Evolutionary conservation across 2,888 invertebrate genomes (phyloP), one percentile per base, ranked within the genome.

Genomic region (Rhodophaea formosa): DNA sequence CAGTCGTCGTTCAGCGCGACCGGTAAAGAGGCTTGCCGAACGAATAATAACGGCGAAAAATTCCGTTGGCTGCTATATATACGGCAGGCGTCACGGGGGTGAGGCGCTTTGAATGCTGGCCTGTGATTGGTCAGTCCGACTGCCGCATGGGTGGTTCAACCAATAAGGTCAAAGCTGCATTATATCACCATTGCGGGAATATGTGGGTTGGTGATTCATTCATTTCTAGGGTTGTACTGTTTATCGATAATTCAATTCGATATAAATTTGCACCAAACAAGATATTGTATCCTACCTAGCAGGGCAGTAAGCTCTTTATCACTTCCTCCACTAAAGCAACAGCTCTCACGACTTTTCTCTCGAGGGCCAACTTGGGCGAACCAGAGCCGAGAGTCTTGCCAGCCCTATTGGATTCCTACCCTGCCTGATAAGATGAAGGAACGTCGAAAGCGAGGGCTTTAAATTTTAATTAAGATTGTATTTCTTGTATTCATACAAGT

Each of bases 21-120:
- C 93, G 91, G 93, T 91, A 87, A 94, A 93, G 94, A 90, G 93
- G 94, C 92, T 93, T 92, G 91, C 93, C 93, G 92, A 94, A 94
- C 94, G 93, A 92, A 92, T 91, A 88, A 88, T 92, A 89, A 88
- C 70, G 70, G 69, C 68, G 76, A 82, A 23, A 88, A 85, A 80
- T 78, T 74, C 80, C 79, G 81, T 82, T 84, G 75, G 77, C 72
- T 80, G 75, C 70, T 88, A 92, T 94, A 88, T 94, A 94, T 94
- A 94, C 66, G 49, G 52, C 63, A 70, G 69, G 77, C 81, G 82
- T 80, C 82, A 82, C 86, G 88, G 89, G 84, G 83, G 80, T 82
- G 70, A 82, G 90, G 92, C 92, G 92, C 93, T 87, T 75, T 72
- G 67, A 70, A 73, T 73, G 56, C 73, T 63, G 64, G 56, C 17